These are phyloP conservation scores for Sceloporus tristichus DNA, from an alignment of 2,113 vertebrate species.

Conservation along the genomic window DNA sequence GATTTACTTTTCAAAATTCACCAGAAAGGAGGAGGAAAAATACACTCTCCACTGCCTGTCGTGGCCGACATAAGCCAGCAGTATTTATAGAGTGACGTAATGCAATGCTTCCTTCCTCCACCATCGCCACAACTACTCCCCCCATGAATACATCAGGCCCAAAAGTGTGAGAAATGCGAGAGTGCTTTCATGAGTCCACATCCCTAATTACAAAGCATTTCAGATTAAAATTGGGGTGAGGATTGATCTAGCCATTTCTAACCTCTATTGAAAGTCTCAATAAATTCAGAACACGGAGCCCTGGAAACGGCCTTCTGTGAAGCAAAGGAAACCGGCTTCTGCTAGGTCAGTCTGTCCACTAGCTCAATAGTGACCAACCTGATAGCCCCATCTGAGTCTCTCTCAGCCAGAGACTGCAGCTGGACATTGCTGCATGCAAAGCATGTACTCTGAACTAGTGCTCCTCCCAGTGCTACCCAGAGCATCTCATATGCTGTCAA, in stretches of 20 bases:
- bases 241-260: neutral
- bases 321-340: neutral
- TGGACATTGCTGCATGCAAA: neutral
- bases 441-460: neutral
- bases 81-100: too few species aligned
- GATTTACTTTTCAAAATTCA: too few species aligned
- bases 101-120: too few species aligned
- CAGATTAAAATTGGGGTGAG: neutral
- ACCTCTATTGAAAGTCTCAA: accelerated
- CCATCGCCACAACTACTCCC: too few species aligned
- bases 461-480: neutral
- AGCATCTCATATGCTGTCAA: accelerated
- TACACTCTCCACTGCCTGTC: too few species aligned
- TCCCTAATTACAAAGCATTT: neutral
- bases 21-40: too few species aligned
- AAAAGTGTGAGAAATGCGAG: too few species aligned
- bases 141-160: too few species aligned
- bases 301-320: neutral
- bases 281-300: accelerated
- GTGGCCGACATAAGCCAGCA: too few species aligned
- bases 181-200: neutral
- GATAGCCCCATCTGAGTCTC: too few species aligned
- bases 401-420: neutral
- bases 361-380: too few species aligned
- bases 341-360: neutral